Percentiles rank a stretch among this genome's conserved stretches.
Conservation (phyloP, 1,140 invertebrate species). For the Homalodisca vitripennis region DNA sequence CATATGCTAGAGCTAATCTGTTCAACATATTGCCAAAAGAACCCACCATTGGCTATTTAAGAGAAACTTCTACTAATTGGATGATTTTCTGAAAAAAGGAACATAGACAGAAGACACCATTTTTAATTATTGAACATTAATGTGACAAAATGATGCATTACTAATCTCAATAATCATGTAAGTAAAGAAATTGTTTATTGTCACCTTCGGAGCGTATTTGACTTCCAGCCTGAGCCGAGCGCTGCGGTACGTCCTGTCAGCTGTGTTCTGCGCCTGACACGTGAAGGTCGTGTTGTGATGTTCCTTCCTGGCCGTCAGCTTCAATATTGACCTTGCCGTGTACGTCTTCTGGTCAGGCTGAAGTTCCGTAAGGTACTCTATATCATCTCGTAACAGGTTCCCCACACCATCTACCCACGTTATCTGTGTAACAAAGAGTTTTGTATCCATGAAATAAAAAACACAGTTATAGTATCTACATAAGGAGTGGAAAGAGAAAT, state of each 20-base stretch:
- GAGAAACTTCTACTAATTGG: too few species aligned
- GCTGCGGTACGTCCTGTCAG: slow-evolving; percentile 74
- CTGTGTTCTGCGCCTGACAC: slow-evolving; percentile 87
- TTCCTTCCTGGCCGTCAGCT: slow-evolving; percentile 76
- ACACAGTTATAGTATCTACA: too few species aligned
- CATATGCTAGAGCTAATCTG: too few species aligned
- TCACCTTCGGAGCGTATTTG: slow-evolving; percentile 82
- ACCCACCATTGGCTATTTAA: too few species aligned
- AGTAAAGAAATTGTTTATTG: background rate
- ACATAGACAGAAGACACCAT: too few species aligned
- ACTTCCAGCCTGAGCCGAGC: slow-evolving; percentile 77
- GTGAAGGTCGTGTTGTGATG: slow-evolving; percentile 92
- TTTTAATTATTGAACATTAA: too few species aligned
- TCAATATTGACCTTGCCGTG: slow-evolving; percentile 81
- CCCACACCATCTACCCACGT: slow-evolving; percentile 86
- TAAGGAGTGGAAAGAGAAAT: too few species aligned
- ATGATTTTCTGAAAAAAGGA: too few species aligned
- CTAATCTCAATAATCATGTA: too few species aligned
- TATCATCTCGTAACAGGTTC: slow-evolving; percentile 69
- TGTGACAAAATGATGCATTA: too few species aligned
- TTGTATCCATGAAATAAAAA: too few species aligned
- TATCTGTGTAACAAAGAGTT: slow-evolving; percentile 61
- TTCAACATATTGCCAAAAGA: too few species aligned
- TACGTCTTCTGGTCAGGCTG: slow-evolving; percentile 73
- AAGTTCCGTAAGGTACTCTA: slow-evolving; percentile 68